A percentile compares a stretch with the other conserved stretches of the same genome.
Conservation (phyloP, 2,888 invertebrate genomes). For the Chrysolina americana region DNA sequence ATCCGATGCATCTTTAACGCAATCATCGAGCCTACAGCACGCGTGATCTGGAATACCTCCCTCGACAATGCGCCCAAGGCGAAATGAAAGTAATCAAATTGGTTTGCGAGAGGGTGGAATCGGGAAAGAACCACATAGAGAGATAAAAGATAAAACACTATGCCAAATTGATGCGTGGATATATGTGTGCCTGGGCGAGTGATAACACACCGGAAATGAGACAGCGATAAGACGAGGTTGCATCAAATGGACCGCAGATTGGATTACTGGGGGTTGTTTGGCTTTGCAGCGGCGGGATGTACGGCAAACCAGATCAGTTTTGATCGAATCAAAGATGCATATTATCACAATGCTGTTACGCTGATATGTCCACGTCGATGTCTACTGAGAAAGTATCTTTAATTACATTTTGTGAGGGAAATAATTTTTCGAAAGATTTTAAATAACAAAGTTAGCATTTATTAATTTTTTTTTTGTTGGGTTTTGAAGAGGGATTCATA, state of each 20-base stretch:
- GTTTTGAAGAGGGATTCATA: too few species aligned
- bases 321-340: not conserved
- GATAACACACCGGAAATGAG: slow-evolving; percentile 60
- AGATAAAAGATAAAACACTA: slow-evolving; percentile 50
- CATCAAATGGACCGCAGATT: slow-evolving; percentile 57
- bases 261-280: slow-evolving; percentile 17
- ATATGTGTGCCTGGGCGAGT: slow-evolving; percentile 50
- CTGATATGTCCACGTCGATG: not conserved
- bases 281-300: slow-evolving; percentile 12
- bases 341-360: not conserved
- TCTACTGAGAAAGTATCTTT: not conserved
- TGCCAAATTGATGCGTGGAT: slow-evolving; percentile 49
- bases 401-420: not conserved
- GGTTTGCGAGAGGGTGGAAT: slow-evolving; percentile 50
- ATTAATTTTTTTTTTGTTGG: too few species aligned
- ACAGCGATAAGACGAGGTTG: slow-evolving; percentile 58
- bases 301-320: not conserved
- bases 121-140: slow-evolving; percentile 46
- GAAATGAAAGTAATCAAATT: slow-evolving; percentile 57
- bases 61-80: slow-evolving; percentile 46
- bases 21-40: slow-evolving; percentile 38
- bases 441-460: too few species aligned
- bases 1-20: slow-evolving; percentile 50
- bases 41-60: slow-evolving; percentile 49
- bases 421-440: not conserved